Evolutionary conservation across 1,140 invertebrate species (phyloP), one percentile per base, ranked within the genome.

Genomic region (Gryllus bimaculatus): DNA sequence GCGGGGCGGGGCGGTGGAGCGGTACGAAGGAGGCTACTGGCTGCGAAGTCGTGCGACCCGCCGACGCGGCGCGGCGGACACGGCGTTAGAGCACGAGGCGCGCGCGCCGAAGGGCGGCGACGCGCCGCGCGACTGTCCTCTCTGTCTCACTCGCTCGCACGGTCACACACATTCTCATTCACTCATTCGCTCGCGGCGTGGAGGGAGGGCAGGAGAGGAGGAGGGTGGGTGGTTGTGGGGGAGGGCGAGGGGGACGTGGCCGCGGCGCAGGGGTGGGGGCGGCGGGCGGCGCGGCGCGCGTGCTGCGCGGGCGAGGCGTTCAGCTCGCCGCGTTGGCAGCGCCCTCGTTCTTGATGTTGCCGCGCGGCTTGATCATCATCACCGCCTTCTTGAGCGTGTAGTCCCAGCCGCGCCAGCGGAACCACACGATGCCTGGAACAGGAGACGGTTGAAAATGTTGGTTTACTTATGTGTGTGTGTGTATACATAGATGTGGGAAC

Each of bases 341-440:
- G 54, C 54, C 54, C 54, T 18, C 54, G 54, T 7, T 7, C 10
- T 18, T 85, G 79, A 90, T 87, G 79, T 88, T 86, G 77, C 90
- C 90, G 85, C 91, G 92, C 48, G 94, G 94, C 85, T 93, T 93
- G 83, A 96, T 96, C 94, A 96, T 95, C 93, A 96, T 95, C 74
- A 90, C 92, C 0, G 95, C 94, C 82, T 91, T 92, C 85, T 96
- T 96, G 79, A 97, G 85, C 13, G 94, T 96, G 86, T 96, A 96
- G 85, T 96, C 95, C 95, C 95, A 96, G 78, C 95, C 95, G 88
- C 94, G 91, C 95, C 95, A 96, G 82, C 94, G 91, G 90, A 96
- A 96, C 95, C 95, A 96, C 8, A 96, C 95, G 81, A 96, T 96
- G 82, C 93, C 93, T 94, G 85, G 47, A 84, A 85, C 15, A 81